Conservation (phyloP, 2,888 invertebrate species). For the Amorpha juglandis region DNA sequence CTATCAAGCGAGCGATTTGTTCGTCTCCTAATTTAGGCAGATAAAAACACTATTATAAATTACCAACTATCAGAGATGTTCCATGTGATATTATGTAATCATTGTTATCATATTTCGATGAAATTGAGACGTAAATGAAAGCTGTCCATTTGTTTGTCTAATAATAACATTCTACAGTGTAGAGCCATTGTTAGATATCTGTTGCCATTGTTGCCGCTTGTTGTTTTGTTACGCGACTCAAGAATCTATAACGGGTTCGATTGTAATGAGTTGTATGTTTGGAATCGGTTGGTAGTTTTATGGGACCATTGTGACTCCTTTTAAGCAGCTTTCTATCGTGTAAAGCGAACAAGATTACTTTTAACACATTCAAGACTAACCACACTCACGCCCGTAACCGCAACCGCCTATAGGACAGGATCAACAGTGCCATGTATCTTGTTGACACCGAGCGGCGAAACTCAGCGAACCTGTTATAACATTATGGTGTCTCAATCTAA, state of each 20-base stretch:
- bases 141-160: background rate
- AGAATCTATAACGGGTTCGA: background rate
- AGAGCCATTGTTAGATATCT: slow-evolving; percentile 7
- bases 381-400: too few species aligned
- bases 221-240: slow-evolving; percentile 37
- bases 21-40: too few species aligned
- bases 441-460: too few species aligned
- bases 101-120: background rate
- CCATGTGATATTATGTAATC: background rate
- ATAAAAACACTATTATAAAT: too few species aligned
- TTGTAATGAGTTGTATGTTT: background rate
- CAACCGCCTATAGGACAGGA: too few species aligned
- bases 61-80: too few species aligned
- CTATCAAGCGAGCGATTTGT: too few species aligned
- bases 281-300: background rate
- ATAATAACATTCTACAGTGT: background rate
- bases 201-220: slow-evolving; percentile 36
- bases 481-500: too few species aligned
- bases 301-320: background rate
- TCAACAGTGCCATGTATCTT: too few species aligned
- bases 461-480: too few species aligned
- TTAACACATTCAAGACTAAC: too few species aligned
- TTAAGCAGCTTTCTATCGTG: background rate
- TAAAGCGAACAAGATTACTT: background rate
- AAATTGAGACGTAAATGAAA: slow-evolving; percentile 19